Conservation (phyloP, 2,113 vertebrate species). For the Hyla sarda region DNA sequence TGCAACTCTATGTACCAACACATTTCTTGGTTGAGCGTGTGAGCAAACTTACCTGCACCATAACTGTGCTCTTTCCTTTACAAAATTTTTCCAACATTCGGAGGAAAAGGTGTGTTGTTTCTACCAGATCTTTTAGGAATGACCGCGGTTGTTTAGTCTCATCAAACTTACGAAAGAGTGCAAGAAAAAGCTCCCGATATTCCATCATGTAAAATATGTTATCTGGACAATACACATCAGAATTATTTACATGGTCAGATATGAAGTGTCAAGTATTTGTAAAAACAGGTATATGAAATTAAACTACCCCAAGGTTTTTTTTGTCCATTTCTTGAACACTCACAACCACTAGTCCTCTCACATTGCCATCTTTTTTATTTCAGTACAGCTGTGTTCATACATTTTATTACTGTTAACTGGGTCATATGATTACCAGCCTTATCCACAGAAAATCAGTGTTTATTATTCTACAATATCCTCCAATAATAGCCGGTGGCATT, state of each 20-base stretch:
- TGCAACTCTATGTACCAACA: too few species aligned
- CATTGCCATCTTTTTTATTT: too few species aligned
- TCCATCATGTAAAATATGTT: slow-evolving; percentile 99
- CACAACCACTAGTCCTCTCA: too few species aligned
- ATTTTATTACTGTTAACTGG: too few species aligned
- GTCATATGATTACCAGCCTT: too few species aligned
- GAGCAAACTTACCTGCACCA: slow-evolving; percentile 84
- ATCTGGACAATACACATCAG: slow-evolving; percentile 69
- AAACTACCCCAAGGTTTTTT: too few species aligned
- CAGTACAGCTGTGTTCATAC: too few species aligned
- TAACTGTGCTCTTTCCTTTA: slow-evolving; percentile 78
- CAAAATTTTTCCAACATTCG: slow-evolving; percentile 94
- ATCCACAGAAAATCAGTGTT: too few species aligned
- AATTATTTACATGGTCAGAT: not conserved
- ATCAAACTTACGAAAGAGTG: slow-evolving; percentile 91
- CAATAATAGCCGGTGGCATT: too few species aligned
- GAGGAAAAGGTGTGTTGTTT: slow-evolving; percentile 92
- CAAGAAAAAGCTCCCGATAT: slow-evolving; percentile 91
- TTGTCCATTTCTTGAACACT: too few species aligned
- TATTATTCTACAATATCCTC: too few species aligned
- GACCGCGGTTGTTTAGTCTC: slow-evolving; percentile 86
- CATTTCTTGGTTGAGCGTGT: not conserved
- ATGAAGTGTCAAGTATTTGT: not conserved
- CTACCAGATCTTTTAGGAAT: slow-evolving; percentile 90
- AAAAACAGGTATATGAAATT: not conserved